Conservation (phyloP, 2,797 vertebrate genomes). For the Hydrocynus forskahlii region DNA sequence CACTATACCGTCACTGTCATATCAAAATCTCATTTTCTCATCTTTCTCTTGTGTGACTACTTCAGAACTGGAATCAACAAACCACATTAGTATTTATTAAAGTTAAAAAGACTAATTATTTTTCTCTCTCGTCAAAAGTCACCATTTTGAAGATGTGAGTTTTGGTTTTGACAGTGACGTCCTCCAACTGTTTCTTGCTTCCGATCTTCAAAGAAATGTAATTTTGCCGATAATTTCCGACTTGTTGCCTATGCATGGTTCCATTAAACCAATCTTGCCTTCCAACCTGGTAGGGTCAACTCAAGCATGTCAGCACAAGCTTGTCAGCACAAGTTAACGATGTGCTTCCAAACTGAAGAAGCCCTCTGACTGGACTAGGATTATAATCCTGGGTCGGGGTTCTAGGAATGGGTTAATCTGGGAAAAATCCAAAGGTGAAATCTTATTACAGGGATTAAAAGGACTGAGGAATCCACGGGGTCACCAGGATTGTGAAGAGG, state of each 20-base stretch:
- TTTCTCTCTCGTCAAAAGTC: background rate
- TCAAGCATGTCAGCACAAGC: background rate
- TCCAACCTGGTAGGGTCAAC: background rate
- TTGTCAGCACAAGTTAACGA: background rate
- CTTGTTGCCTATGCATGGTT: background rate
- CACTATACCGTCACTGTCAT: background rate
- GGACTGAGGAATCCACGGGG: constrained; percentile 73
- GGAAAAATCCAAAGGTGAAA: constrained; percentile 73
- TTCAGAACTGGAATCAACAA: background rate
- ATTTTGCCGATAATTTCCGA: background rate
- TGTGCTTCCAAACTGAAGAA: constrained; percentile 10
- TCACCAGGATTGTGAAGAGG: constrained; percentile 54
- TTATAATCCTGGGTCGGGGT: constrained; percentile 67
- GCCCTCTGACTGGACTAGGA: constrained; percentile 60
- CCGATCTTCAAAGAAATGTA: background rate
- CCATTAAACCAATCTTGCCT: background rate
- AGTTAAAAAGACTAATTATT: background rate
- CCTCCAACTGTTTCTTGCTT: background rate
- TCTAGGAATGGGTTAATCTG: constrained; percentile 69
- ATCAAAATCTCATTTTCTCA: background rate
- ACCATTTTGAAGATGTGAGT: background rate
- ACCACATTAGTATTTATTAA: background rate
- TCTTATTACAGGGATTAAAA: constrained; percentile 75
- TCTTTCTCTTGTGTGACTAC: too few relatives aligned
- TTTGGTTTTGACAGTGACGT: background rate